Conservation (phyloP, 2,797 vertebrate species). For the Anomalospiza imberbis region DNA sequence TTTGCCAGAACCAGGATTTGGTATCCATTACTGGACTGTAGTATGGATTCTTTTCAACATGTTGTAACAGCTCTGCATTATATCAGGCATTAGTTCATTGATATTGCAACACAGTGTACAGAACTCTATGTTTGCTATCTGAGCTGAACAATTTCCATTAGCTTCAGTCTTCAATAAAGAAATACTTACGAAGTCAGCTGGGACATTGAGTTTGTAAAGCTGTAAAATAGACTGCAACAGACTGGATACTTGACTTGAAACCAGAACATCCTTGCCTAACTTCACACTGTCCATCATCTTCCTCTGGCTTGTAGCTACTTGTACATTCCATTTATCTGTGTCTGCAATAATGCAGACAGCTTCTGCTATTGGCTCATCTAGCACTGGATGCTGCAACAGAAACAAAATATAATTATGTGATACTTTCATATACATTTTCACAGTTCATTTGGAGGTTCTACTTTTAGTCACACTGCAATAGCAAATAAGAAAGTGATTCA, state of each 20-base stretch:
- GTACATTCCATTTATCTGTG: slow-evolving; percentile 83
- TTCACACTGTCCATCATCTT: slow-evolving; percentile 75
- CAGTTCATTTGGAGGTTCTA: not conserved
- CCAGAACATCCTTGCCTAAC: slow-evolving; percentile 83
- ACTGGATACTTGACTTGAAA: slow-evolving; percentile 82
- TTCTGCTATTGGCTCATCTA: slow-evolving; percentile 86
- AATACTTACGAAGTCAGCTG: slow-evolving; percentile 83
- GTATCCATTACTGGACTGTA: not conserved
- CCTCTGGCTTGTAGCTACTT: slow-evolving; percentile 85
- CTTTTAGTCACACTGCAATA: not conserved
- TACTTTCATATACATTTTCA: not conserved
- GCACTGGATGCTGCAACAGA: slow-evolving; percentile 80
- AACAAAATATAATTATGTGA: not conserved
- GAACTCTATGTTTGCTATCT: not conserved
- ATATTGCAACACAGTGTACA: not conserved
- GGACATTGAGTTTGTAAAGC: slow-evolving; percentile 82
- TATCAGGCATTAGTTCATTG: not conserved
- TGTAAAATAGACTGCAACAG: slow-evolving; percentile 83
- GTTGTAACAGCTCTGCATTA: not conserved
- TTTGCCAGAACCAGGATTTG: not conserved
- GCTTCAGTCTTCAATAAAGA: not conserved
- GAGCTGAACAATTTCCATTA: not conserved
- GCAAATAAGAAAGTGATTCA: not conserved
- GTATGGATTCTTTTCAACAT: not conserved
- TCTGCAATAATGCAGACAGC: slow-evolving; percentile 86